Evolutionary conservation across 2,113 vertebrate species (phyloP).

Genomic region (Paedocypris sp.): DNA sequence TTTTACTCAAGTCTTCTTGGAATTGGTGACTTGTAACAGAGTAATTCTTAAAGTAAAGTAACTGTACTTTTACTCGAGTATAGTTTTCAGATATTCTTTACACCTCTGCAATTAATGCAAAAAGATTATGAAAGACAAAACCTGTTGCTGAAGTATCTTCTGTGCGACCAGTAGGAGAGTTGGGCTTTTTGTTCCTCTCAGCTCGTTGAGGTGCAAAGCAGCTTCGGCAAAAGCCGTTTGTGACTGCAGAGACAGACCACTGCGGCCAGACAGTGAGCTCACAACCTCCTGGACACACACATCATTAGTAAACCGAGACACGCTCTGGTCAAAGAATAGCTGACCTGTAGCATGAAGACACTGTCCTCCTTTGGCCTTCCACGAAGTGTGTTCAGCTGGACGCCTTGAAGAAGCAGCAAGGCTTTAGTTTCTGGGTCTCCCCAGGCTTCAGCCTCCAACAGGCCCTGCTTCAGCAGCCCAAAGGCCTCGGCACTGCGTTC

Average conservation of each 20-base stretch:
- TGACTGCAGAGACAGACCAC: conserved; percentile 42
- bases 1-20: no score
- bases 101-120: no score
- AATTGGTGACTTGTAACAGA: no score
- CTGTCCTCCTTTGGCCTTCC: conserved; percentile 57
- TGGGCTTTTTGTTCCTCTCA: conserved; percentile 36
- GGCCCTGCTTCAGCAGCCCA: conserved; percentile 62
- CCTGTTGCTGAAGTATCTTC: conserved; percentile 54
- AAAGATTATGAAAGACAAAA: conserved; percentile 11
- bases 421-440: conserved; percentile 68
- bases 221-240: conserved; percentile 45
- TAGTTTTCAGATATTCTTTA: no score
- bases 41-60: no score
- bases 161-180: conserved; percentile 45
- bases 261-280: conserved; percentile 45
- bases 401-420: conserved; percentile 70
- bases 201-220: conserved; percentile 47
- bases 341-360: conserved; percentile 62
- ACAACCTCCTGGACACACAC: conserved; percentile 47
- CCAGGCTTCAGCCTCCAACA: conserved; percentile 66
- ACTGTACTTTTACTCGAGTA: no score
- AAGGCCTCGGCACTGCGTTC: conserved; percentile 56
- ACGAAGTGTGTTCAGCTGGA: conserved; percentile 64
- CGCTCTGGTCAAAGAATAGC: not conserved
- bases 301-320: conserved; percentile 5